A percentile compares a stretch with the other conserved stretches of the same genome.
Evolutionary conservation across 2,113 vertebrate genomes (phyloP).

Genomic region (Amphilophus citrinellus): DNA sequence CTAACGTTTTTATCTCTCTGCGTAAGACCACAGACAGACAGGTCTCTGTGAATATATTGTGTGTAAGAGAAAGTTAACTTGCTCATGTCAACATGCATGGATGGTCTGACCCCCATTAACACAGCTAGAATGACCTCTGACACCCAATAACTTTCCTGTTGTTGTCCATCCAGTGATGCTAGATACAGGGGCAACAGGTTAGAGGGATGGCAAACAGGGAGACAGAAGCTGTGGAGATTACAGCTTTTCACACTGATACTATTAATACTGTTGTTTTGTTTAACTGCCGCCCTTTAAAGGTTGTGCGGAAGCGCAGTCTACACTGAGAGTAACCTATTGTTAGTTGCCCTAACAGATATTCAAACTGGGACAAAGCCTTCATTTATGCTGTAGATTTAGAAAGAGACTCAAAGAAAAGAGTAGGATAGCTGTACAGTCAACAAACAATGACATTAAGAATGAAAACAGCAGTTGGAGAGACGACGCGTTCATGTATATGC

Average conservation of each 20-base stretch:
- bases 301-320: not conserved
- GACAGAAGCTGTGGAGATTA: not conserved
- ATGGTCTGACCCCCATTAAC: slow-evolving; percentile 37
- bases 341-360: not conserved
- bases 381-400: not conserved
- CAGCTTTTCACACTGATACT: not conserved
- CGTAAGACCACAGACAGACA: fast-evolving
- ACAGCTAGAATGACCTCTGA: slow-evolving; percentile 1
- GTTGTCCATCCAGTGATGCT: slow-evolving; percentile 9
- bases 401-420: not conserved
- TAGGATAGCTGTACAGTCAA: not conserved
- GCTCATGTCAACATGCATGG: not conserved
- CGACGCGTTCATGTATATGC: not conserved
- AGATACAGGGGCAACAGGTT: not conserved
- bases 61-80: not conserved
- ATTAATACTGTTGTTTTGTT: not conserved
- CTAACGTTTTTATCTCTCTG: not conserved
- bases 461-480: not conserved
- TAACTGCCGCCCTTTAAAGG: not conserved
- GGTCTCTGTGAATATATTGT: not conserved
- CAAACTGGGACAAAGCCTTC: not conserved
- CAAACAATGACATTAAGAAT: not conserved
- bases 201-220: not conserved
- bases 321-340: not conserved
- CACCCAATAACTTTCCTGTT: not conserved